Evolutionary conservation across 2,888 invertebrate species (phyloP).

Genomic region (Chironomus tentans): DNA sequence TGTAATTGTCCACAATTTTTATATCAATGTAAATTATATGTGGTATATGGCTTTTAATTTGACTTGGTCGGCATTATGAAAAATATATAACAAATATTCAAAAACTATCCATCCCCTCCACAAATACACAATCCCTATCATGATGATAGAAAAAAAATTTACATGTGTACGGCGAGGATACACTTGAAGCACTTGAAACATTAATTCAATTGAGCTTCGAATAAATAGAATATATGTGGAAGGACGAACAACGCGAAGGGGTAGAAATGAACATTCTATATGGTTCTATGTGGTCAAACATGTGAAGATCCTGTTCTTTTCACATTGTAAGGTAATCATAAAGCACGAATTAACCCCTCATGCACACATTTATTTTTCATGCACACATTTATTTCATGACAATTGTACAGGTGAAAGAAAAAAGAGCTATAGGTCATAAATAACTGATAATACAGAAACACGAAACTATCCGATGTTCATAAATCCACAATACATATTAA

Average conservation of each 20-base stretch:
- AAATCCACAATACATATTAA: not conserved
- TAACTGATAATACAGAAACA: conserved; percentile 21
- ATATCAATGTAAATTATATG: conserved; percentile 12
- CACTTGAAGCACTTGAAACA: not conserved
- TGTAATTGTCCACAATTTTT: conserved; percentile 20
- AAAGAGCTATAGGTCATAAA: conserved; percentile 16
- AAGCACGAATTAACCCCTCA: conserved; percentile 1
- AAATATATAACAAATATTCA: conserved; percentile 7
- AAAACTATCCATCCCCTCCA: conserved; percentile 1
- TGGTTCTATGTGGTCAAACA: conserved; percentile 21
- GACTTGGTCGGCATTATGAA: not conserved
- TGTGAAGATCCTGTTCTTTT: conserved; percentile 25
- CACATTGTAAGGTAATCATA: conserved; percentile 7
- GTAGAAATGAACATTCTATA: not conserved
- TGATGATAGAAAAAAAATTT: not conserved
- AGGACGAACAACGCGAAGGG: not conserved
- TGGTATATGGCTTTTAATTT: conserved; percentile 6
- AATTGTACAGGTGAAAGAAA: conserved; percentile 18
- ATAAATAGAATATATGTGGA: not conserved
- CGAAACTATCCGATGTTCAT: not conserved
- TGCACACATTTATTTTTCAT: not conserved
- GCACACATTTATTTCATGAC: not conserved
- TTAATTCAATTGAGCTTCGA: not conserved
- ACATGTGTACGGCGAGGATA: conserved; percentile 11
- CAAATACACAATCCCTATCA: not conserved